Base-by-base conservation (phyloP, 2,797 vertebrate genomes). In the Anomalospiza imberbis region DNA sequence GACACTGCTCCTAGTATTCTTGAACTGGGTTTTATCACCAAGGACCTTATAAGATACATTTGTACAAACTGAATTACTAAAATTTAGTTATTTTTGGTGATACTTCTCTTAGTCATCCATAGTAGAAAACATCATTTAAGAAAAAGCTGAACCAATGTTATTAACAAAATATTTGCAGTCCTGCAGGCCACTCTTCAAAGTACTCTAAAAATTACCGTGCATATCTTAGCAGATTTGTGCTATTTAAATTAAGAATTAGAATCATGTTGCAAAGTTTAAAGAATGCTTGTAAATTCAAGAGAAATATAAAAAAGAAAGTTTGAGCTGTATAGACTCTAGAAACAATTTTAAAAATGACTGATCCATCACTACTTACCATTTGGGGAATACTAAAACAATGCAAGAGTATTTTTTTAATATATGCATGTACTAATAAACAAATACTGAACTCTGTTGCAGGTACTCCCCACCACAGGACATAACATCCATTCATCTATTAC, bases 91-190 rank as follows among this genome's bases (percentile, higher is more conserved):
- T 50, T 47, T 26, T 50, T 45, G 45, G 12, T n/a, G 16, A n/a
- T 80, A 17, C 8, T 54, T 67, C 45, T 45, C 31, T 79, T 44
- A 62, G 11, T 55, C 40, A 86, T 8, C 19, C 1, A 0, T 5
- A 31, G 6, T 3, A 85, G 19, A 67, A n/a, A 1, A 74, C 0
- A 0, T 24, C 6, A 55, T 32, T 73, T 40, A 50, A 83, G 29
- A 58, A 86, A 93, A 86, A 53, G 24, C 34, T 76, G 32, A 6
- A 18, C 10, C 19, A 13, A 3, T 45, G 81, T 2, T 53, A 20
- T 60, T 66, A 63, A 61, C 10, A 67, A 54, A 86, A 29, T 28
- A 62, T 10, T 54, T 58, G 21, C 38, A 81, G 51, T 75, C 42
- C 80, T 24, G 48, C 15, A 47, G 47, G 18, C 24, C 22, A 16